Evolutionary conservation across 2,888 invertebrate genomes (phyloP).

Genomic region (Saturnia japonica): DNA sequence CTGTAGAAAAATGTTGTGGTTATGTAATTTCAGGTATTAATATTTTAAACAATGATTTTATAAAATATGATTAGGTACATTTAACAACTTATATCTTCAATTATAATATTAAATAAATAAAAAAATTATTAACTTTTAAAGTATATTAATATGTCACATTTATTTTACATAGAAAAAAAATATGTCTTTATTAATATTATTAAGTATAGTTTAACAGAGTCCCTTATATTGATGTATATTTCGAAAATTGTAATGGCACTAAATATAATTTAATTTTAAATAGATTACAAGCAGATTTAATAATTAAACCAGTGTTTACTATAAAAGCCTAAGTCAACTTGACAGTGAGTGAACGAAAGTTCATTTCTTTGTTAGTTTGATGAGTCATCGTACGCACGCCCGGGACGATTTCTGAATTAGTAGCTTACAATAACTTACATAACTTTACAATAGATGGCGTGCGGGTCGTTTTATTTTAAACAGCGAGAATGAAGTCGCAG

Average conservation of each 20-base stretch:
- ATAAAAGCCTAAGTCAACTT: too few relatives aligned
- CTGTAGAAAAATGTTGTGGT: background rate
- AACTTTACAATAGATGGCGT: too few relatives aligned
- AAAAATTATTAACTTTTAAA: background rate
- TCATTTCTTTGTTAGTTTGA: too few relatives aligned
- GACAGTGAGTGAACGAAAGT: too few relatives aligned
- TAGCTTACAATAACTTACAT: too few relatives aligned
- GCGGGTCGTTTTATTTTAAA: too few relatives aligned
- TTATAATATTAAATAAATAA: background rate
- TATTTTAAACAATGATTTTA: background rate
- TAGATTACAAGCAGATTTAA: background rate
- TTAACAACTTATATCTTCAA: background rate
- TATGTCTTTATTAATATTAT: background rate
- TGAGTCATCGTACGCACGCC: too few relatives aligned
- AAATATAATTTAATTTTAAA: background rate
- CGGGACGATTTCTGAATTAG: too few relatives aligned
- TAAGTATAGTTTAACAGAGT: background rate
- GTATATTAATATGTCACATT: background rate
- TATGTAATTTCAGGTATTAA: background rate
- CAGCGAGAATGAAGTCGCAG: too few relatives aligned
- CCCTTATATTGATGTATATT: background rate
- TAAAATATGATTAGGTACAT: background rate
- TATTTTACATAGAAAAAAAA: background rate
- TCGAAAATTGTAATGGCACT: constrained; percentile 2
- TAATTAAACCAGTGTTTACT: too few relatives aligned